Conservation (phyloP, 2,113 vertebrate species). For the Kobus ellipsiprymnus region DNA sequence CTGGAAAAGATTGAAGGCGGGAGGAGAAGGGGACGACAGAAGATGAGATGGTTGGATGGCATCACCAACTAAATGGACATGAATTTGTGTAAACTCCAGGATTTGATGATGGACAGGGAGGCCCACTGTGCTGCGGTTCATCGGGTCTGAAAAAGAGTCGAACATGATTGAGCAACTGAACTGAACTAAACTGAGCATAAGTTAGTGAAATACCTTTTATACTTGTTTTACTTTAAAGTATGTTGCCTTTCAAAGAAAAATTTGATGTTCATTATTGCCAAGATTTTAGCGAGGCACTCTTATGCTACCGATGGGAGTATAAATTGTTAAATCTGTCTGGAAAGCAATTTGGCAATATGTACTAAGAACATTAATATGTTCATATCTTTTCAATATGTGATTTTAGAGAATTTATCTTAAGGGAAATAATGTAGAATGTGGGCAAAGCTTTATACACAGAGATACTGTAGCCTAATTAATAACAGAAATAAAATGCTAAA, state of each 20-base stretch:
- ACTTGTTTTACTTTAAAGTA: background rate
- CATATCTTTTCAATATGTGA: background rate
- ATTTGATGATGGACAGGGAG: background rate
- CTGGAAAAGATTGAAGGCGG: background rate
- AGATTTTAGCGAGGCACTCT: background rate
- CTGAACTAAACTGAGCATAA: background rate
- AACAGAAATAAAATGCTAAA: conserved; percentile 25
- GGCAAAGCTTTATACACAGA: conserved; percentile 4
- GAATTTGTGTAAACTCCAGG: background rate
- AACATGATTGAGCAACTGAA: background rate
- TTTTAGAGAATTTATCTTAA: conserved; percentile 16
- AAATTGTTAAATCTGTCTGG: conserved; percentile 13
- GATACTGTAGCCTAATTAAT: background rate
- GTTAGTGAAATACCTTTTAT: background rate
- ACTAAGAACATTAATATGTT: background rate
- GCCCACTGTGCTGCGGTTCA: fast-evolving
- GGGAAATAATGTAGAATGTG: background rate
- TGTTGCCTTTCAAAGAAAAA: background rate
- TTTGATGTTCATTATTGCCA: background rate
- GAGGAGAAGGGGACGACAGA: background rate
- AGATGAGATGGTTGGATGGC: background rate
- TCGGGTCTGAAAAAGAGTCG: background rate
- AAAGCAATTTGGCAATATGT: background rate
- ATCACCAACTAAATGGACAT: background rate
- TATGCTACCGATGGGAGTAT: background rate